Evolutionary conservation across 2,797 vertebrate genomes (phyloP).

Genomic region (Sebastes paucispinis): DNA sequence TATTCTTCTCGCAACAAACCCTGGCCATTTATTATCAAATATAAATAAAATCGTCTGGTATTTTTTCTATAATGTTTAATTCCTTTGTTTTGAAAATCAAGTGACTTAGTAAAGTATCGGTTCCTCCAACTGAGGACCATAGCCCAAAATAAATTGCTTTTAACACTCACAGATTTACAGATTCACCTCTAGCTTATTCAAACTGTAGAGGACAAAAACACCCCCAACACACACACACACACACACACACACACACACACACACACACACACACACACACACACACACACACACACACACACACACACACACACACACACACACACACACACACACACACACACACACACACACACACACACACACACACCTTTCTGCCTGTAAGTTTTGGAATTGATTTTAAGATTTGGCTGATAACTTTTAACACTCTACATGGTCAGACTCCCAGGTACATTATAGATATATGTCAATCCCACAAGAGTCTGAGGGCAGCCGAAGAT

Average conservation of each 20-base stretch:
- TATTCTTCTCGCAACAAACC: not conserved
- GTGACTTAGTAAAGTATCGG: not conserved
- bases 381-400: slow-evolving; percentile 2
- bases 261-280: no score
- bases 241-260: no score
- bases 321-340: no score
- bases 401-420: slow-evolving; percentile 6
- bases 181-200: not conserved
- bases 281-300: no score
- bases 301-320: no score
- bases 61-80: not conserved
- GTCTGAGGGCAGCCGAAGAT: not conserved
- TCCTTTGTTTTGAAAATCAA: not conserved
- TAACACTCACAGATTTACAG: not conserved
- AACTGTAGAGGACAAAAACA: not conserved
- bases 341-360: no score
- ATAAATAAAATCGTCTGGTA: not conserved
- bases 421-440: slow-evolving; percentile 3
- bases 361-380: not conserved
- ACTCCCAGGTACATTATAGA: slow-evolving; percentile 1
- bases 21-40: not conserved
- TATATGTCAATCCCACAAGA: not conserved
- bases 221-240: no score
- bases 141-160: not conserved
- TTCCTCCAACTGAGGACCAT: not conserved